Base-by-base conservation (phyloP, 2,113 vertebrate species). In the Datnioides undecimradiatus region DNA sequence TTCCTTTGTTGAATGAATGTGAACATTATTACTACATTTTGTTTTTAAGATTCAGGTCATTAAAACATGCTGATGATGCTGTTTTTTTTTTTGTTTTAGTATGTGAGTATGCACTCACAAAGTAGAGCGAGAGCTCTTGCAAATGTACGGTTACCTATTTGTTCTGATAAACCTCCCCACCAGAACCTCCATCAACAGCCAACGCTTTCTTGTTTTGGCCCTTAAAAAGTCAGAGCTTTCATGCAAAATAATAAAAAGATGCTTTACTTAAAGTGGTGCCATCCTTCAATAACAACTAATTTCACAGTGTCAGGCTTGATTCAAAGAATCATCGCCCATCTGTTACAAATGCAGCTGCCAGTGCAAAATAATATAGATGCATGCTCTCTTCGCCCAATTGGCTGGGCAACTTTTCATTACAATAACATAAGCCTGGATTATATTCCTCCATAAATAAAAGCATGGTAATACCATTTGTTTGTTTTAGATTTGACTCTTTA, bases 401-500 rank as follows among this genome's bases (percentile, higher is more conserved):
- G 67, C 81, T 27, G 25, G 79, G 85, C 84, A 80, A 85, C 67
- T 71, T 80, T 80, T 83, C 65, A 92, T 86, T 80, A 88, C 55
- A 87, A 86, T 84, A 86, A 88, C 79, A 87, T 66, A 82, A 86
- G 73, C 82, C 77, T 29, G 43, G 79, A 85, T 88, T 84, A 75
- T 88, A 59, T 76, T 63, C 59, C 36, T 73, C 74, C 54, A 85
- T 81, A 76, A 86, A 90, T 85, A 87, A 92, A 78, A 84, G 60
- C 69, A 58, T 27, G 27, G 34, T 77, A 79, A 86, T 80, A 69
- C 73, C 64, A 85, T 84, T 88, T 86, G 59, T 88, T 87, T 87
- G 85, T 79, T 87, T 86, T 85, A 86, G 64, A 83, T 78, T 76
- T 73, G 79, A 84, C 85, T 88, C 77, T 67, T 90, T 88, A 82